A percentile compares a stretch with the other conserved stretches of the same genome.
Conservation (phyloP, 2,888 invertebrate species). For the Campoplex capitator region DNA sequence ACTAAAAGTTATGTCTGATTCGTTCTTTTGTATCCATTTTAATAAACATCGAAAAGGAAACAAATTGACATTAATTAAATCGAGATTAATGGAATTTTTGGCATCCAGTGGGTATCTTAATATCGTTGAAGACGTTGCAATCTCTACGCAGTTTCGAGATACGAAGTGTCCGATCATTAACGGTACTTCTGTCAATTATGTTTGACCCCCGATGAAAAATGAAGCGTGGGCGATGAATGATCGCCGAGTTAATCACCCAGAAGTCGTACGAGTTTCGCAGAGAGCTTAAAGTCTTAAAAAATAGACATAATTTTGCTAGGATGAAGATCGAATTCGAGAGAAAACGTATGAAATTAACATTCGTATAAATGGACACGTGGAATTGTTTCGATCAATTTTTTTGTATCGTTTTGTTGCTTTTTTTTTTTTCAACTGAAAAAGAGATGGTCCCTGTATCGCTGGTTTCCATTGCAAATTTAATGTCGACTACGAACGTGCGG, state of each 20-base stretch:
- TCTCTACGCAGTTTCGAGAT: neutral
- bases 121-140: neutral
- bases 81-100: neutral
- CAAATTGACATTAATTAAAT: neutral
- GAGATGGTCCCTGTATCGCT: neutral
- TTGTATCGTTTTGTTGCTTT: too few relatives aligned
- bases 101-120: neutral
- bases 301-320: neutral
- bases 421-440: neutral
- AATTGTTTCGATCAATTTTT: neutral
- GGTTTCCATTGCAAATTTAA: constrained; percentile 11
- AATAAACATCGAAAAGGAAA: neutral
- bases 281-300: neutral
- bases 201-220: neutral
- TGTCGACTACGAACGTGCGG: constrained; percentile 43
- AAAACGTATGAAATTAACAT: neutral
- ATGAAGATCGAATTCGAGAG: neutral
- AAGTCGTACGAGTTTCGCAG: neutral
- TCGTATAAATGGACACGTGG: neutral
- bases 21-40: neutral
- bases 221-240: constrained; percentile 11
- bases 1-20: neutral
- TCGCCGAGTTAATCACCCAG: neutral
- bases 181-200: constrained; percentile 5
- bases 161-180: neutral